phyloP scores from a whole-genome alignment of 1,140 invertebrate species.

The Helicoverpa zea region DNA sequence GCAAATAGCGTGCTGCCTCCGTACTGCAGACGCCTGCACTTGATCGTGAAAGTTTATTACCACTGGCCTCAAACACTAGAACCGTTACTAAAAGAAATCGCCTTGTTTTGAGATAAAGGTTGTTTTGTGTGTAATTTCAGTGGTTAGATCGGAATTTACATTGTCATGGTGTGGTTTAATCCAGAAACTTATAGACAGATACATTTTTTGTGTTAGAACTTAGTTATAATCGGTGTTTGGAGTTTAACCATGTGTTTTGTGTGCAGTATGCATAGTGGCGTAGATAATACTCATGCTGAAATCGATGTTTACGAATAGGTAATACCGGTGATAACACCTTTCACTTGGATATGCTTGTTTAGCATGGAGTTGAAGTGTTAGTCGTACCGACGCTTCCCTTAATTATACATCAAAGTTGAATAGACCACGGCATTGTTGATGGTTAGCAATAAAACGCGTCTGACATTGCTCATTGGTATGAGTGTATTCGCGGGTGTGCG shows the following conservation, averaged over 20 bases:
- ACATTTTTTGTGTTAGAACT: background rate
- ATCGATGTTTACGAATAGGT: constrained; percentile 15
- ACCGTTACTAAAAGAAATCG: constrained; percentile 82
- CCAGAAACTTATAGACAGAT: constrained; percentile 12
- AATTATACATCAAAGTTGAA: constrained; percentile 2
- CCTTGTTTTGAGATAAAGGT: constrained; percentile 61
- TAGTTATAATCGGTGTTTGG: background rate
- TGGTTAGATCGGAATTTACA: constrained; percentile 50
- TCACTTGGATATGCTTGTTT: constrained; percentile 34
- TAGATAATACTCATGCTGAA: constrained; percentile 1
- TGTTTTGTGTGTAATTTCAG: constrained; percentile 54
- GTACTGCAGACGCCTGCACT: constrained; percentile 73
- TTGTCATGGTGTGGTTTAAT: constrained; percentile 44
- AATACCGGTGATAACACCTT: constrained; percentile 34
- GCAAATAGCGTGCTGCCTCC: constrained; percentile 64
- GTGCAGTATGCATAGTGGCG: constrained; percentile 4
- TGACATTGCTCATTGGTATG: constrained; percentile 39
- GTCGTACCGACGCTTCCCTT: background rate
- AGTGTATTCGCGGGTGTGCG: constrained; percentile 48
- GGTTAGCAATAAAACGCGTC: constrained; percentile 4
- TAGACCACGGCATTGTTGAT: background rate
- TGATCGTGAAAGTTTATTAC: constrained; percentile 84
- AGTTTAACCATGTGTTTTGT: constrained; percentile 12
- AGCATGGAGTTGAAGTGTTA: constrained; percentile 6
- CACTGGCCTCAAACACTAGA: constrained; percentile 80